Evolutionary conservation across 2,888 invertebrate species (phyloP).

Genomic region (Dusona sp.): DNA sequence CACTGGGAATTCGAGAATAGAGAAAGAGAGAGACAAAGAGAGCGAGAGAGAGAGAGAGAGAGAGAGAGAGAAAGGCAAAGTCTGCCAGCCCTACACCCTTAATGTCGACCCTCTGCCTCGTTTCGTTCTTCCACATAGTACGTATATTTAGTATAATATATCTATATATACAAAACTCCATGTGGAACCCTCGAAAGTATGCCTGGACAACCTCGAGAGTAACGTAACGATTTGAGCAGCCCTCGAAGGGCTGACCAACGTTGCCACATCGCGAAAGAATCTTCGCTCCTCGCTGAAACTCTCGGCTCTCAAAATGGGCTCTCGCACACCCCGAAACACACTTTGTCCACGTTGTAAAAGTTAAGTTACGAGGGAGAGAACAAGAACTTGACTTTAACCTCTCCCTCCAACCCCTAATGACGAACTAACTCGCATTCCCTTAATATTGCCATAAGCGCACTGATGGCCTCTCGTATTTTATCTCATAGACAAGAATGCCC

Average conservation of each 20-base stretch:
- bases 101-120: slow-evolving; percentile 65
- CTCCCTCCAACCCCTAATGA: slow-evolving; percentile 63
- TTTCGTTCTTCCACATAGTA: slow-evolving; percentile 48
- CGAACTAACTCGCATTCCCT: slow-evolving; percentile 62
- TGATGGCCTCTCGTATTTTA: slow-evolving; percentile 30
- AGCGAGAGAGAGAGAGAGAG: slow-evolving; percentile 16
- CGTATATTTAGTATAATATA: slow-evolving; percentile 12
- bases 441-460: slow-evolving; percentile 51
- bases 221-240: slow-evolving; percentile 53
- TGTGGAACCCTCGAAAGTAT: slow-evolving; percentile 48
- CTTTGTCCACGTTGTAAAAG: neutral
- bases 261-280: slow-evolving; percentile 60
- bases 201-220: slow-evolving; percentile 53
- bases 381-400: slow-evolving; percentile 34
- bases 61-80: slow-evolving; percentile 12
- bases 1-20: slow-evolving; percentile 46
- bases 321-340: neutral
- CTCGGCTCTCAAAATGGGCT: slow-evolving; percentile 1
- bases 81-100: slow-evolving; percentile 50
- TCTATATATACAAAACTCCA: slow-evolving; percentile 1
- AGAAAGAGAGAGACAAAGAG: slow-evolving; percentile 26
- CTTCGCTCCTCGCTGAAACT: slow-evolving; percentile 11
- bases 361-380: slow-evolving; percentile 8
- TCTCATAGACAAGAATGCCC: slow-evolving; percentile 20
- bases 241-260: slow-evolving; percentile 59